Evolutionary conservation across 2,113 vertebrate species (phyloP).

Genomic region (Theropithecus gelada): DNA sequence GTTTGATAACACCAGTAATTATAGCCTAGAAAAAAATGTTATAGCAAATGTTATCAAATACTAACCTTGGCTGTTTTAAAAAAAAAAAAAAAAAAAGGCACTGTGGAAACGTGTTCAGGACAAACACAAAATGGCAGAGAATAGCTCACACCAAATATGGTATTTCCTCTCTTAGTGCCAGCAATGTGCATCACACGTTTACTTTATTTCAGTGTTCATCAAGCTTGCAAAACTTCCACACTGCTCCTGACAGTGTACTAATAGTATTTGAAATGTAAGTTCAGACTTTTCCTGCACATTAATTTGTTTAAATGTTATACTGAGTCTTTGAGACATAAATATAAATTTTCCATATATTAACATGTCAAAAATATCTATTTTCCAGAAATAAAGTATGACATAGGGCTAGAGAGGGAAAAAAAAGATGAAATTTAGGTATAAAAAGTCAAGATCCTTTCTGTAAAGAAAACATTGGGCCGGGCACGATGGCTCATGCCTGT

Average conservation of each 20-base stretch:
- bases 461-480: neutral
- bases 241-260: neutral
- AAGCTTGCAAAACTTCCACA: neutral
- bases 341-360: neutral
- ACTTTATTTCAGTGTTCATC: neutral
- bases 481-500: no score
- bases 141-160: no score
- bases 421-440: neutral
- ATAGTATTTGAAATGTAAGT: neutral
- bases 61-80: neutral
- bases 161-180: neutral
- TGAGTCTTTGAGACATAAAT: neutral
- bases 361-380: neutral
- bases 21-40: neutral
- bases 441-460: neutral
- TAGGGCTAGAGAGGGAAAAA: no score
- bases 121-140: neutral
- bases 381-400: neutral
- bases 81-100: neutral
- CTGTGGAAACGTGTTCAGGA: neutral
- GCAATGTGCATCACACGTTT: neutral
- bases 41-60: neutral
- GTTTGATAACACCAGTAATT: neutral
- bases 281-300: neutral
- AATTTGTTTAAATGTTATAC: neutral